Percentiles rank a stretch among this genome's conserved stretches.
These are phyloP conservation scores for Morbakka virulenta DNA, from an alignment of 30 jellyfish, hydroid and myxozoan genomes.

Conservation along the genomic window DNA sequence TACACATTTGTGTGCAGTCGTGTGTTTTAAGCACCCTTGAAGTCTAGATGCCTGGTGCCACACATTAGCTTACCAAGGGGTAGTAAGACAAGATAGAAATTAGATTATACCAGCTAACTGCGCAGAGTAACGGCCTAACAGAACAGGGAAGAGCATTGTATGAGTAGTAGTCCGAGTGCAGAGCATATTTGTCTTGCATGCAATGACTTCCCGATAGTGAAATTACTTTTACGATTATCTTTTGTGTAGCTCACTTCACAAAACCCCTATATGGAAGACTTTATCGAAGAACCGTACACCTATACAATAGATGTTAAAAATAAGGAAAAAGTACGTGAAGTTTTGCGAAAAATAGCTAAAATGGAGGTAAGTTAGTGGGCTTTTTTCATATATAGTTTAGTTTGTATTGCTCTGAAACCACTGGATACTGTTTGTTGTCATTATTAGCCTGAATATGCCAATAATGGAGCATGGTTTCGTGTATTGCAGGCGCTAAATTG, in stretches of 20 bases:
- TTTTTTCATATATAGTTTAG: background rate
- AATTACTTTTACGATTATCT: no score
- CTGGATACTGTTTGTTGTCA: background rate
- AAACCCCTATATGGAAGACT: conserved; percentile 88
- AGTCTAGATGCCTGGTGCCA: no score
- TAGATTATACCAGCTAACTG: no score
- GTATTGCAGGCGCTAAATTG: background rate
- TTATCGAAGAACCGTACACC: conserved; percentile 91
- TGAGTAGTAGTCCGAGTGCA: no score
- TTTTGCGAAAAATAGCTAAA: conserved; percentile 44
- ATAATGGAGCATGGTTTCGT: background rate
- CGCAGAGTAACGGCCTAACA: no score
- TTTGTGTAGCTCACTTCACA: conserved; percentile 81
- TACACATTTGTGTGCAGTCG: no score
- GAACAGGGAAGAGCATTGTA: no score
- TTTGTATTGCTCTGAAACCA: background rate
- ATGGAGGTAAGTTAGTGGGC: conserved; percentile 34
- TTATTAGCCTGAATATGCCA: background rate
- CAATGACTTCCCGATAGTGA: no score
- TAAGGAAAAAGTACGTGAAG: conserved; percentile 2
- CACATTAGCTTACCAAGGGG: no score
- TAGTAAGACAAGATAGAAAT: no score
- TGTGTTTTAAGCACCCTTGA: no score
- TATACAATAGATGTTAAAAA: conserved; percentile 74
- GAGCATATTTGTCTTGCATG: no score